Evolutionary conservation across 2,797 vertebrate genomes (phyloP).

Genomic region (Pseudocheirus occidentalis): DNA sequence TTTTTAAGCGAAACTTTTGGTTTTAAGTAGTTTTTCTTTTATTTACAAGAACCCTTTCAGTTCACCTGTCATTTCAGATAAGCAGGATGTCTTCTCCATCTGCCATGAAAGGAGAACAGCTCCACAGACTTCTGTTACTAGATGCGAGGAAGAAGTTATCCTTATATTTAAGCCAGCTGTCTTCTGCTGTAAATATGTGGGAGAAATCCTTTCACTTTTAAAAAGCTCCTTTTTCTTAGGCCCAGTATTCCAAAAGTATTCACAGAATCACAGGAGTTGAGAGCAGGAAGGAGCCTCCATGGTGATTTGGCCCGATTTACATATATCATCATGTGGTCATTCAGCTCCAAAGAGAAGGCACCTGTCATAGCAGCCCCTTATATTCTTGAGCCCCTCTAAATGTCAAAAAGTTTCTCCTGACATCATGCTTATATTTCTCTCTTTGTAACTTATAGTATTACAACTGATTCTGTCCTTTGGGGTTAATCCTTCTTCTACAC

Average conservation of each 20-base stretch:
- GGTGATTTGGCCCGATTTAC: not conserved
- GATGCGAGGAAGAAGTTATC: not conserved
- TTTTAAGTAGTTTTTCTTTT: slow-evolving; percentile 35
- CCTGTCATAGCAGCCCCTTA: not conserved
- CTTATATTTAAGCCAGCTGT: not conserved
- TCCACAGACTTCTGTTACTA: not conserved
- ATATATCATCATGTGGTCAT: not conserved
- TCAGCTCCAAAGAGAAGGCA: not conserved
- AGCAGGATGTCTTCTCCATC: slow-evolving; percentile 20
- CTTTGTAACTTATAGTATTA: not conserved
- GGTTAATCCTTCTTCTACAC: not conserved
- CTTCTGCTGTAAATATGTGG: not conserved
- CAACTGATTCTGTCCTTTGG: not conserved
- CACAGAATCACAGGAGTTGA: not conserved
- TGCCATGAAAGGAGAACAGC: not conserved
- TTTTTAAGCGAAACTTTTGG: slow-evolving; percentile 10
- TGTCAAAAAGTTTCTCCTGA: not conserved
- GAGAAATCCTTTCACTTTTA: not conserved
- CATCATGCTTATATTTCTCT: not conserved
- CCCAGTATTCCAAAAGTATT: not conserved
- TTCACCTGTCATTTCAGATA: slow-evolving; percentile 17
- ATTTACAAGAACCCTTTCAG: slow-evolving; percentile 5
- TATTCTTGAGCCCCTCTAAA: not conserved
- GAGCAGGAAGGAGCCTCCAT: not conserved
- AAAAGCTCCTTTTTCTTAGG: not conserved